Evolutionary conservation across 2,797 vertebrate genomes (phyloP), one percentile per base, ranked within the genome.

Genomic region (Peromyscus aztecus): DNA sequence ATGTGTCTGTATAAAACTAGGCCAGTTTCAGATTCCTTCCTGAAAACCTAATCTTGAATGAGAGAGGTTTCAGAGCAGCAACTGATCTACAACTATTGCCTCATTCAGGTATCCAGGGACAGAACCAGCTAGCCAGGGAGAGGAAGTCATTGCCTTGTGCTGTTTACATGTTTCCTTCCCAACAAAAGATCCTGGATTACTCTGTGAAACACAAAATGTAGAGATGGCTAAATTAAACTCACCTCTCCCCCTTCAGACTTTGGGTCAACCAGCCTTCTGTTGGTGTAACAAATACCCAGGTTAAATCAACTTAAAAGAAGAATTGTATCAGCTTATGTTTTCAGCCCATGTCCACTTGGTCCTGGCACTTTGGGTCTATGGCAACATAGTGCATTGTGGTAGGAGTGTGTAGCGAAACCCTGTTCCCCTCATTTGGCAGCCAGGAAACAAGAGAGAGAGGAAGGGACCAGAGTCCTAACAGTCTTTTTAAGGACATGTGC

Each of bases 11-110:
- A 96, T 91, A 98, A 91, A 96, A 75, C 90, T 98, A 94, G 94
- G 96, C 96, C 71, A 23, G 31, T 87, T 97, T 98, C 96, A 98
- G 97, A 98, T 93, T 91, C 90, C 75, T 97, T 96, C 83, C 97
- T 91, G 29, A 96, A 97, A 97, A 98, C 77, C 96, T 96, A 93
- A 96, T 85, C 94, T 94, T 85, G 92, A 97, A 86, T 86, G 81
- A 94, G 81, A 97, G 96, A 97, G 96, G 87, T 92, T 86, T 97
- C 69, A 19, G 16, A 37, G 27, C 78, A 96, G 94, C 95, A 92
- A 96, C 93, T 43, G 23, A 96, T 81, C 96, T 96, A n/a, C 34
- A 92, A 27, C 10, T 85, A 63, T 71, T 57, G 34, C 31, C 71
- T 57, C 73, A 2, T 97, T 94, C 67, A 93, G 69, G n/a, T 92